Percentiles rank a stretch among this genome's conserved stretches.
phyloP scores from a whole-genome alignment of 2,113 vertebrate genomes.

The Helogale parvula region DNA sequence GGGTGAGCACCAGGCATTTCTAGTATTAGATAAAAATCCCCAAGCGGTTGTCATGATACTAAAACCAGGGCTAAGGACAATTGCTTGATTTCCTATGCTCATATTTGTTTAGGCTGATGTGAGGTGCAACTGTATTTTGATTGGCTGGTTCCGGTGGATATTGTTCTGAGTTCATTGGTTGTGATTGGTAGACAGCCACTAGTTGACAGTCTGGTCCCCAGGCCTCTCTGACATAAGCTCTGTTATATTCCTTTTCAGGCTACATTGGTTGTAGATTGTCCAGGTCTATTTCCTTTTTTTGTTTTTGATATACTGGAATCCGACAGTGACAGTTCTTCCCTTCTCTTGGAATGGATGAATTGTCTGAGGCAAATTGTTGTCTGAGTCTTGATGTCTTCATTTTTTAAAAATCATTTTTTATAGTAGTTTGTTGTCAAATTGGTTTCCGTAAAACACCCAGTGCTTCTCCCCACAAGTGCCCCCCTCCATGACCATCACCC shows the following conservation, averaged over 20 bases:
- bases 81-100: not conserved
- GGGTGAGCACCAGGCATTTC: not conserved
- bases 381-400: not conserved
- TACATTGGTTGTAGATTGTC: not conserved
- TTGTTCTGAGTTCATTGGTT: not conserved
- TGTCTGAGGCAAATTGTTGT: not conserved
- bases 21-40: not conserved
- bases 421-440: too few relatives aligned
- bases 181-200: not conserved
- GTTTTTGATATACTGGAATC: not conserved
- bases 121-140: not conserved
- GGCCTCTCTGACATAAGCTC: not conserved
- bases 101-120: not conserved
- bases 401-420: not conserved
- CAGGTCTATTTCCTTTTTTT: not conserved
- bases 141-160: not conserved
- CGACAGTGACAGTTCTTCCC: not conserved
- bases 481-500: too few relatives aligned
- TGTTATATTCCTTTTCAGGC: not conserved
- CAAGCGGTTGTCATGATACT: not conserved
- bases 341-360: not conserved
- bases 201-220: not conserved
- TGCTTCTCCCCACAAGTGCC: too few relatives aligned
- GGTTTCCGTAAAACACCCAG: too few relatives aligned
- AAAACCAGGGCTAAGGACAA: not conserved